A percentile compares a stretch with the other conserved stretches of the same genome.
phyloP scores from a whole-genome alignment of 2,797 vertebrate genomes.

The Danio albolineatus region DNA sequence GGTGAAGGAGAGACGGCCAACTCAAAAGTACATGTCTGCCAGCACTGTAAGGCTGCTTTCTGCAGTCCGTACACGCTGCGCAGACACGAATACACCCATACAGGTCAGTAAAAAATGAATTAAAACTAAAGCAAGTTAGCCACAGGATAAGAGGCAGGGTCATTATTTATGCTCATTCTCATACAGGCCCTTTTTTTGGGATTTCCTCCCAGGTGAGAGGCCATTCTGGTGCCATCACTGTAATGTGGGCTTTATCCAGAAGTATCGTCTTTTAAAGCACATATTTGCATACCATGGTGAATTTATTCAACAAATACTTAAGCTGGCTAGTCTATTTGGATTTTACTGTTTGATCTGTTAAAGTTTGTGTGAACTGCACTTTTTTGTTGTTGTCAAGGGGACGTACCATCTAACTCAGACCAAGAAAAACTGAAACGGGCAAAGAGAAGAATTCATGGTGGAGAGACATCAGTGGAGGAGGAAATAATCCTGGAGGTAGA shows the following conservation, averaged over 20 bases:
- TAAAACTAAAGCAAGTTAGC: not conserved
- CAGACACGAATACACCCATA: conserved; percentile 56
- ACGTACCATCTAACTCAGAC: not conserved
- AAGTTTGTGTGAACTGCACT: not conserved
- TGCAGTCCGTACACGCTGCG: conserved; percentile 44
- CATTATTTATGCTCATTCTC: not conserved
- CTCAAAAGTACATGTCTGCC: conserved; percentile 41
- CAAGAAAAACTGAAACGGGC: conserved; percentile 22
- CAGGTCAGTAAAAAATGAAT: conserved; percentile 20
- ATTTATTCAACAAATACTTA: not conserved
- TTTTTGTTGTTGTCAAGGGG: conserved; percentile 14
- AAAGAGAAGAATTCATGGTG: conserved; percentile 6
- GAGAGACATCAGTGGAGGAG: not conserved
- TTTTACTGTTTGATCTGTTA: not conserved
- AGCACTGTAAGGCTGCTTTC: conserved; percentile 50
- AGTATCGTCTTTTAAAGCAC: conserved; percentile 53
- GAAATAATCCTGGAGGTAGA: conserved; percentile 29
- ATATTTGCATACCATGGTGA: conserved; percentile 50
- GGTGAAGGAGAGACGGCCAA: conserved; percentile 16
- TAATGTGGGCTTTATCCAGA: conserved; percentile 55
- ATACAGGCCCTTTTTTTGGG: not conserved
- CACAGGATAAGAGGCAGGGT: not conserved
- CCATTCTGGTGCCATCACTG: conserved; percentile 54
- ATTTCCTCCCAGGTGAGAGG: conserved; percentile 41
- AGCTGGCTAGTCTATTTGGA: not conserved